Evolutionary conservation across 1,140 invertebrate genomes (phyloP).

Genomic region (Drosophila teissieri): DNA sequence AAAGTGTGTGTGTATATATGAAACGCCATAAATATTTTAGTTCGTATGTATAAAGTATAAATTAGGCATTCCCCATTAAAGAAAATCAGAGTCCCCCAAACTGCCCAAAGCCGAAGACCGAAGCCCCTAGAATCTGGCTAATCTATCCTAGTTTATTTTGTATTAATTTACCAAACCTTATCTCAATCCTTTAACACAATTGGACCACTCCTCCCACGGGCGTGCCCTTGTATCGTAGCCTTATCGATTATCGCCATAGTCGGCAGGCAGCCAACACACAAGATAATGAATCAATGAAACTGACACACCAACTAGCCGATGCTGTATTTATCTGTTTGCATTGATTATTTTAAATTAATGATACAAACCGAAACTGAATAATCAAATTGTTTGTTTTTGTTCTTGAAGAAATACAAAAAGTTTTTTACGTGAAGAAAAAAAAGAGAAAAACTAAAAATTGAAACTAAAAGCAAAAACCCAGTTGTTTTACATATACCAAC

Average conservation of each 20-base stretch:
- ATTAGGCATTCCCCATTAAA: conserved; percentile 71
- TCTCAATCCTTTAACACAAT: conserved; percentile 1
- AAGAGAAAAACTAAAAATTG: conserved; percentile 63
- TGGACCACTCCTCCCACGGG: conserved; percentile 23
- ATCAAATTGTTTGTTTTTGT: conserved; percentile 81
- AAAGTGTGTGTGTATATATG: conserved; percentile 73
- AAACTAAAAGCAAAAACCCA: conserved; percentile 59
- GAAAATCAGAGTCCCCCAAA: conserved; percentile 19
- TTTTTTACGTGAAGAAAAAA: conserved; percentile 78
- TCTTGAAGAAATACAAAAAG: conserved; percentile 78
- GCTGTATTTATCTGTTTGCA: conserved; percentile 76
- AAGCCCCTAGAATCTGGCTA: conserved; percentile 14
- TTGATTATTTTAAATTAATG: conserved; percentile 77
- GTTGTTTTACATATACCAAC: conserved; percentile 70
- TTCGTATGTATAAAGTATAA: conserved; percentile 75
- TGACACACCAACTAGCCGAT: conserved; percentile 55
- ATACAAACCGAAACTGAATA: conserved; percentile 71
- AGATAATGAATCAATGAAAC: conserved; percentile 31
- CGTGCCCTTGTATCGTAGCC: conserved; percentile 30
- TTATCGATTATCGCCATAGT: conserved; percentile 29
- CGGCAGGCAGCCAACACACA: conserved; percentile 29
- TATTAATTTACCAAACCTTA: conserved; percentile 11
- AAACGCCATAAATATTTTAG: conserved; percentile 74
- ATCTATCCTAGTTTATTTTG: conserved; percentile 14
- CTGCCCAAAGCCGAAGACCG: conserved; percentile 20